These are phyloP conservation scores for Amblyopsis hoosieri DNA, from an alignment of 2,797 vertebrate species.

Conservation along the genomic window DNA sequence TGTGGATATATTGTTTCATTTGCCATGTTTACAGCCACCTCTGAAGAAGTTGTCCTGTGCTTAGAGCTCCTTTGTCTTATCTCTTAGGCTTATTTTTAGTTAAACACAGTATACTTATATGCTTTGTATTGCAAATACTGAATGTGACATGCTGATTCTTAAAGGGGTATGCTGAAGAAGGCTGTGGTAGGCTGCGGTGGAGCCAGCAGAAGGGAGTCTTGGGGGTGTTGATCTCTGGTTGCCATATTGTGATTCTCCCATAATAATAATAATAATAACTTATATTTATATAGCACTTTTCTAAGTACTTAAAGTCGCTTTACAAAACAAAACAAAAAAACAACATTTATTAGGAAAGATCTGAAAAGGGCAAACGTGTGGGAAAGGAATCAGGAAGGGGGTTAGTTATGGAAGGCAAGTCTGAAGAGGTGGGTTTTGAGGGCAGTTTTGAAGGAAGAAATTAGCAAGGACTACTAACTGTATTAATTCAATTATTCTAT, in stretches of 20 bases:
- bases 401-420: too few species aligned
- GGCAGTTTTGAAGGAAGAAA: too few species aligned
- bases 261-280: too few species aligned
- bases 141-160: conserved; percentile 2
- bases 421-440: too few species aligned
- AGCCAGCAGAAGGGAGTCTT: conserved; percentile 45
- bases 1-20: conserved; percentile 54
- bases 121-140: neutral
- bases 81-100: conserved; percentile 23
- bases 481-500: too few species aligned
- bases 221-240: conserved; percentile 48
- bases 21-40: conserved; percentile 34
- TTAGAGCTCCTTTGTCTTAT: conserved; percentile 17
- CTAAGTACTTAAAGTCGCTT: too few species aligned
- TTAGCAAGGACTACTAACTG: too few species aligned
- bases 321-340: too few species aligned
- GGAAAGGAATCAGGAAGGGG: too few species aligned
- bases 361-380: too few species aligned
- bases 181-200: conserved; percentile 35
- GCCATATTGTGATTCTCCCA: conserved; percentile 44
- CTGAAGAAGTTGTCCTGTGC: conserved; percentile 29
- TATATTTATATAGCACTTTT: too few species aligned
- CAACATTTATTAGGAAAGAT: too few species aligned
- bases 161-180: conserved; percentile 21
- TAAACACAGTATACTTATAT: conserved; percentile 22